Evolutionary conservation across 2,113 vertebrate species (phyloP).

Genomic region (Brachionichthys hirsutus): DNA sequence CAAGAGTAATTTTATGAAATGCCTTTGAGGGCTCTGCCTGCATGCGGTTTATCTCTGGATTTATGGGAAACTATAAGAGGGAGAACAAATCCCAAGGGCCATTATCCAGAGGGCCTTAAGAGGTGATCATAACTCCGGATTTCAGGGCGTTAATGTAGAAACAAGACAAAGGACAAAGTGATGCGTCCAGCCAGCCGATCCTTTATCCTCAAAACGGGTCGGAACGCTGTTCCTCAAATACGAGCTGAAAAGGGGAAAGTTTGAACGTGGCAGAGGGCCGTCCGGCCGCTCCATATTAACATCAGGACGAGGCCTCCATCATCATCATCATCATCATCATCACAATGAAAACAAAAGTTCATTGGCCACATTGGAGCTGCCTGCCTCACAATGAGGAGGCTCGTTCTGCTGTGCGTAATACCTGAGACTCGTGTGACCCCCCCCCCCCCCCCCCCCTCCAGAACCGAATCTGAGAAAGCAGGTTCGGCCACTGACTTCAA

Average conservation of each 20-base stretch:
- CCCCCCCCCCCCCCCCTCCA: no score
- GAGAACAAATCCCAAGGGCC: conserved; percentile 56
- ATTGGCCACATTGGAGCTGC: conserved; percentile 46
- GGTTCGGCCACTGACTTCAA: conserved; percentile 31
- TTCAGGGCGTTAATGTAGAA: conserved; percentile 29
- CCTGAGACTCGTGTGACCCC: conserved; percentile 10
- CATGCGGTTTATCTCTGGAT: conserved; percentile 58
- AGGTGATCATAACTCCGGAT: conserved; percentile 39
- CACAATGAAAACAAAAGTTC: conserved; percentile 53
- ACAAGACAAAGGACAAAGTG: conserved; percentile 30
- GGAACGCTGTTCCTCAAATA: conserved; percentile 31
- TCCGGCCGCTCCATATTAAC: conserved; percentile 7
- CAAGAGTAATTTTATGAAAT: conserved; percentile 74
- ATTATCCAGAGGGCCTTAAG: conserved; percentile 39
- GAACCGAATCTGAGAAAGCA: conserved; percentile 12
- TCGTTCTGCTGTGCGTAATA: conserved; percentile 31
- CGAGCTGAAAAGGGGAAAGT: conserved; percentile 31
- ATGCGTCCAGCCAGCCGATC: conserved; percentile 30
- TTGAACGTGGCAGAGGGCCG: conserved; percentile 43
- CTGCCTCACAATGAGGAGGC: conserved; percentile 24
- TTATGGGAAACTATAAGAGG: conserved; percentile 60
- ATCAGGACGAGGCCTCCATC: conserved; percentile 9
- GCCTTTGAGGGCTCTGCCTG: conserved; percentile 59
- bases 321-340: conserved; percentile 18
- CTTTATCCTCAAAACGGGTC: conserved; percentile 54